phyloP scores from a whole-genome alignment of 1,140 invertebrate species.

The Eumaeus atala region DNA sequence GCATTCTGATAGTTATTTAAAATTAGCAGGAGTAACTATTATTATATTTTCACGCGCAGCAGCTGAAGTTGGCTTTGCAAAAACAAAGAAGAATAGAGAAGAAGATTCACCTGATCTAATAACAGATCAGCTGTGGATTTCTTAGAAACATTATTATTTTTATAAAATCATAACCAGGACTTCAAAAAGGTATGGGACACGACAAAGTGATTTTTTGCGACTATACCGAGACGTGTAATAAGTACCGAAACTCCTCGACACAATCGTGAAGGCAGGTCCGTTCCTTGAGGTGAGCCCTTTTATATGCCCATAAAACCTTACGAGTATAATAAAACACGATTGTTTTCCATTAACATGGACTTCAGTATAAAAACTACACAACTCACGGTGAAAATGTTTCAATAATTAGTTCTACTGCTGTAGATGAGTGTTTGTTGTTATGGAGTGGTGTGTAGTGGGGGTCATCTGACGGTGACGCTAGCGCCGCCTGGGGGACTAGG shows the following conservation, averaged over 20 bases:
- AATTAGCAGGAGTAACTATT: too few relatives aligned
- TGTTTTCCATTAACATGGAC: conserved; percentile 65
- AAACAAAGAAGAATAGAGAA: too few relatives aligned
- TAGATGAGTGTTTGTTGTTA: not conserved
- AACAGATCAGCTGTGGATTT: too few relatives aligned
- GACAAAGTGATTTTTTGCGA: conserved; percentile 47
- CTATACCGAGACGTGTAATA: conserved; percentile 50
- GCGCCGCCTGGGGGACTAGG: too few relatives aligned
- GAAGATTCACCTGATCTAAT: too few relatives aligned
- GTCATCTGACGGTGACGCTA: too few relatives aligned
- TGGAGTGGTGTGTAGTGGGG: too few relatives aligned
- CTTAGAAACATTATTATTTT: too few relatives aligned
- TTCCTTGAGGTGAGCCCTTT: conserved; percentile 61
- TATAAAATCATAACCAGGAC: too few relatives aligned
- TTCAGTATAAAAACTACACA: conserved; percentile 8
- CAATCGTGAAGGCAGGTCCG: conserved; percentile 52
- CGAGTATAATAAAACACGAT: conserved; percentile 67
- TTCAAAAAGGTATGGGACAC: conserved; percentile 23
- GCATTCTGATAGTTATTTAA: too few relatives aligned
- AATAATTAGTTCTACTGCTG: conserved; percentile 2
- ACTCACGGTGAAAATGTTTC: conserved; percentile 16
- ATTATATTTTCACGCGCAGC: too few relatives aligned
- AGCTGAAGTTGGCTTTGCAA: too few relatives aligned
- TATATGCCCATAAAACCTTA: conserved; percentile 63
- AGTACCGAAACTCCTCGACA: conserved; percentile 46